Evolutionary conservation across 2,888 invertebrate genomes (phyloP), one percentile per base, ranked within the genome.

Genomic region (Tribolium freemani): DNA sequence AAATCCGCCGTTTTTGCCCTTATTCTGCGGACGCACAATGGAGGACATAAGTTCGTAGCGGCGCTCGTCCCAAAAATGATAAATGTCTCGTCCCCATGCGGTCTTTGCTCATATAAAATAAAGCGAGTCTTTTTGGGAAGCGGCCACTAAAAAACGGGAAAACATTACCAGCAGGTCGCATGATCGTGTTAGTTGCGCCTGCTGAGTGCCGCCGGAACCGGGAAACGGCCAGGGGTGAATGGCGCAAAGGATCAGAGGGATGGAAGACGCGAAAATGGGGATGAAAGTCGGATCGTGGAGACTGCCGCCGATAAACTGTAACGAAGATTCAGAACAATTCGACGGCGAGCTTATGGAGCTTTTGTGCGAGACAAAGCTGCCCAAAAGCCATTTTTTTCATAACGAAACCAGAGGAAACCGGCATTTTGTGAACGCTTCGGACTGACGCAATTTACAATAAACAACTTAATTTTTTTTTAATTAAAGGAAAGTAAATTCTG

Each of bases 141-240:
- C 79, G 79, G 76, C 78, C 80, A 81, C 81, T 80, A 80, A 83
- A 84, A 85, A 84, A 84, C 84, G 85, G 86, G 85, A 86, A 86
- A 86, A 85, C 85, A 86, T 86, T 86, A 86, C 85, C 86, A 84
- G 86, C 84, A 85, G 86, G 86, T 86, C 85, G 85, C 83, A 84
- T 86, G 86, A 86, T 86, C 86, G 84, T 82, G 86, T 86, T 86
- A 86, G 86, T 81, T 81, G 81, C 83, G 84, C 82, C 83, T 80
- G 84, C 82, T 83, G 83, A 82, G 82, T 81, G 81, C 80, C 80
- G 79, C 83, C 84, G 84, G 84, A 84, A 80, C 79, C 75, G 82
- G 82, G 79, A 79, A 80, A 63, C 50, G 69, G 61, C 77, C 78
- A 74, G 77, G 79, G 78, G 76, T 75, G 76, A 53, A 45, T 38